These are phyloP conservation scores for Oreonectes daqikongensis DNA, from an alignment of 2,797 vertebrate genomes.

Conservation along the genomic window DNA sequence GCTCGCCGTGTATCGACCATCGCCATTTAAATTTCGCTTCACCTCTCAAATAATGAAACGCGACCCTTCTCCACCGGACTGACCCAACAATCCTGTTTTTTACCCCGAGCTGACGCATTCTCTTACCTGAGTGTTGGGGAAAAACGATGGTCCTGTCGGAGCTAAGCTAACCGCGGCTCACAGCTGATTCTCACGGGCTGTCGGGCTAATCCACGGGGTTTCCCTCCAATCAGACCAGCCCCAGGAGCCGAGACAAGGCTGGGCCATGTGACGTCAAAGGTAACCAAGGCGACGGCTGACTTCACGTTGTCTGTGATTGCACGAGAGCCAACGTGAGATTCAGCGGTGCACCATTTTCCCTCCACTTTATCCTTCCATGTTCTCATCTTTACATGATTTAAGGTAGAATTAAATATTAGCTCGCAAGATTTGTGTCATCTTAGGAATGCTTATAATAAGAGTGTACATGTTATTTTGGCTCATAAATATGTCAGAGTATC, in stretches of 20 bases:
- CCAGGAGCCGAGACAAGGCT: conserved; percentile 84
- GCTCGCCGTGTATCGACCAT: neutral
- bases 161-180: conserved; percentile 64
- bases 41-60: neutral
- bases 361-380: conserved; percentile 36
- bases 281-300: conserved; percentile 84
- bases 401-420: neutral
- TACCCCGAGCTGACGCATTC: neutral
- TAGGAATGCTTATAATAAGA: too few relatives aligned
- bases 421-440: too few relatives aligned
- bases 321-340: conserved; percentile 43
- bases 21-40: neutral
- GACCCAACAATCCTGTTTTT: too few relatives aligned
- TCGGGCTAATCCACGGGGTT: conserved; percentile 87
- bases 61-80: neutral
- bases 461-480: too few relatives aligned
- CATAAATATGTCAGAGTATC: too few relatives aligned
- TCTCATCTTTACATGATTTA: neutral
- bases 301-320: conserved; percentile 44
- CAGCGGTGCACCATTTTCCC: conserved; percentile 46
- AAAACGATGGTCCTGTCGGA: conserved; percentile 60
- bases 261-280: conserved; percentile 88
- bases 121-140: conserved; percentile 70
- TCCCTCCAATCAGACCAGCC: conserved; percentile 88
- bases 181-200: conserved; percentile 78